These are phyloP conservation scores for Plutomurus gul DNA, from an alignment of 1,140 invertebrate species.

Conservation along the genomic window DNA sequence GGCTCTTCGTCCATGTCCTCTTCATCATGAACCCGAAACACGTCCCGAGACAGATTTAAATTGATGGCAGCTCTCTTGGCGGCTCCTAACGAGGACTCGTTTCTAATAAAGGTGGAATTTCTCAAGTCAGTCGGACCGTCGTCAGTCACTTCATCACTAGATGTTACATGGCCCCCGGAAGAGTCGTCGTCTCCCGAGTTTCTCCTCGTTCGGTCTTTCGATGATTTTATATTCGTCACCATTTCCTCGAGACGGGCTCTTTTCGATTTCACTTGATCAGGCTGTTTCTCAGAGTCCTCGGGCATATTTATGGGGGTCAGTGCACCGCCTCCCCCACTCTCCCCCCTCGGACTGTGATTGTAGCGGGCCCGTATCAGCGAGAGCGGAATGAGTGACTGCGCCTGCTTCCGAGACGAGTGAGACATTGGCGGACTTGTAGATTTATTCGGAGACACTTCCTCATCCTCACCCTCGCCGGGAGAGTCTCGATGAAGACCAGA, in stretches of 20 bases:
- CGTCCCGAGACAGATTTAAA: conserved; percentile 8
- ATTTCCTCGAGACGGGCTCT: conserved; percentile 53
- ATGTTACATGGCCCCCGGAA: conserved; percentile 50
- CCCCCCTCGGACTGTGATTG: conserved; percentile 18
- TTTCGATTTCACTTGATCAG: conserved; percentile 48
- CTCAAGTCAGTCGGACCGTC: conserved; percentile 42
- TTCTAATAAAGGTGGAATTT: neutral
- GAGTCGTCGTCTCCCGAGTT: conserved; percentile 47
- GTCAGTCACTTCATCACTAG: conserved; percentile 44
- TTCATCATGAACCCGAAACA: conserved; percentile 27
- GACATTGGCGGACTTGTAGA: conserved; percentile 26
- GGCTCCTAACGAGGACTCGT: neutral
- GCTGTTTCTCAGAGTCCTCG: neutral
- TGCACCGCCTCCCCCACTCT: neutral
- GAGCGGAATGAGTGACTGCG: conserved; percentile 51
- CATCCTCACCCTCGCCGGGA: conserved; percentile 52
- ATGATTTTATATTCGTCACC: conserved; percentile 53
- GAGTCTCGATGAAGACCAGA: conserved; percentile 51
- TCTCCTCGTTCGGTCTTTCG: conserved; percentile 28
- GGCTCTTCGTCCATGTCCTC: conserved; percentile 47
- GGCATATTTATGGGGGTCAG: neutral
- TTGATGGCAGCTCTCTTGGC: neutral
- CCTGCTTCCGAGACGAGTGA: neutral
- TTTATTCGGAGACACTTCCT: conserved; percentile 31
- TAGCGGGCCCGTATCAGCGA: conserved; percentile 50